phyloP scores from a whole-genome alignment of 2,797 vertebrate species.

The Leucoraja ocellata region DNA sequence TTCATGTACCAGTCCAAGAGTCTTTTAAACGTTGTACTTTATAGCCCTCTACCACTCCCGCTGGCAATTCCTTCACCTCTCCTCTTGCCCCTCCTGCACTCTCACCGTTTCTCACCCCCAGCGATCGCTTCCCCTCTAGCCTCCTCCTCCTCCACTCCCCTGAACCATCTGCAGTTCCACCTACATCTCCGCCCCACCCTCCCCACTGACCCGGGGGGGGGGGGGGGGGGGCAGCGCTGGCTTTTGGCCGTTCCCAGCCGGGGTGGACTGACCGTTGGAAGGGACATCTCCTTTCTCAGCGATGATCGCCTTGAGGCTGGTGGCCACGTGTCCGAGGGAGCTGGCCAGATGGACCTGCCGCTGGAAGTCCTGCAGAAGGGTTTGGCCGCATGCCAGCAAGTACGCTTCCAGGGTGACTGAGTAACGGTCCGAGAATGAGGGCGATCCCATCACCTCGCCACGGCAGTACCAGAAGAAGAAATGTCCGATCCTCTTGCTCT shows the following conservation, averaged over 20 bases:
- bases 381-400: conserved; percentile 62
- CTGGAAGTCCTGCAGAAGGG: conserved; percentile 55
- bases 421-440: conserved; percentile 64
- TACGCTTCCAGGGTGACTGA: conserved; percentile 67
- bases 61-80: background rate
- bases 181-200: too few species aligned
- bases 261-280: too few species aligned
- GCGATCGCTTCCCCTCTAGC: too few species aligned
- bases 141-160: background rate
- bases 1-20: too few species aligned
- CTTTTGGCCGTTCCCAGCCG: too few species aligned
- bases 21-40: background rate
- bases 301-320: too few species aligned
- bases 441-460: conserved; percentile 62
- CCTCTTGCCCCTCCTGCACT: background rate
- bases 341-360: conserved; percentile 59
- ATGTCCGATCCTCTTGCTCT: conserved; percentile 61
- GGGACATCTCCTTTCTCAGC: too few species aligned
- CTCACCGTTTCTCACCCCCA: background rate
- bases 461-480: conserved; percentile 74
- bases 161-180: too few species aligned
- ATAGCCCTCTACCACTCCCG: background rate
- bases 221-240: too few species aligned
- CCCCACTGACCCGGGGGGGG: too few species aligned
- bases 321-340: too few species aligned